Base-by-base conservation (phyloP, 2,888 invertebrate species). In the Apodemia duryi region DNA sequence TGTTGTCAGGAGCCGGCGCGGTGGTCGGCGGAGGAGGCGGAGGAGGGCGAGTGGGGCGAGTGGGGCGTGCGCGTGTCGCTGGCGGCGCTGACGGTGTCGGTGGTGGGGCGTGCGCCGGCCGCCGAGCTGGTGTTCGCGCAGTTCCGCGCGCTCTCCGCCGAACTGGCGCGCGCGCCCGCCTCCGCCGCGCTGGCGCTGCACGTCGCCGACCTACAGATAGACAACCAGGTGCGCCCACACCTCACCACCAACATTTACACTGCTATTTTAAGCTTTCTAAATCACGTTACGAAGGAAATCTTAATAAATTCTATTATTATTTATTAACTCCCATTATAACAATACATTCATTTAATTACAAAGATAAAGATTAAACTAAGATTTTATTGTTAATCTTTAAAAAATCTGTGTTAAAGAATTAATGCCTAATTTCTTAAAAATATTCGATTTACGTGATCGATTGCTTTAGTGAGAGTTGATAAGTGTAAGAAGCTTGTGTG, bases 41-140 rank as follows among this genome's bases (percentile, higher is more conserved):
- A 32, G 32, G 32, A 3, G 32, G 32, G 32, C 28, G 60, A 73
- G 49, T 63, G 72, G 84, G 84, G 90, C 68, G 95, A 94, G 82
- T 86, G 95, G 75, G 94, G 95, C 87, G 86, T 95, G 70, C 93
- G 93, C 66, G 85, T 95, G 70, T 77, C 89, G 72, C 84, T 95
- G 64, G 93, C 90, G 65, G 97, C 96, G 29, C 81, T 97, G 67
- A 97, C 96, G 9, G 85, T 97, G 73, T 97, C 97, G 70, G 90
- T 97, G 73, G 95, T 97, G 73, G 95, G 96, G 65, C 91, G 94
- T 65, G 92, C 93, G 70, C 95, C 96, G 5, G 94, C 95, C 21
- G 96, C 97, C 76, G 98, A 98, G 88, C 90, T 98, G 63, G 85
- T 97, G 69, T 97, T 96, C 84, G 94, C 96, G 60, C 93, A 94